Evolutionary conservation across 2,113 vertebrate species (phyloP).

Genomic region (Balaeniceps rex): DNA sequence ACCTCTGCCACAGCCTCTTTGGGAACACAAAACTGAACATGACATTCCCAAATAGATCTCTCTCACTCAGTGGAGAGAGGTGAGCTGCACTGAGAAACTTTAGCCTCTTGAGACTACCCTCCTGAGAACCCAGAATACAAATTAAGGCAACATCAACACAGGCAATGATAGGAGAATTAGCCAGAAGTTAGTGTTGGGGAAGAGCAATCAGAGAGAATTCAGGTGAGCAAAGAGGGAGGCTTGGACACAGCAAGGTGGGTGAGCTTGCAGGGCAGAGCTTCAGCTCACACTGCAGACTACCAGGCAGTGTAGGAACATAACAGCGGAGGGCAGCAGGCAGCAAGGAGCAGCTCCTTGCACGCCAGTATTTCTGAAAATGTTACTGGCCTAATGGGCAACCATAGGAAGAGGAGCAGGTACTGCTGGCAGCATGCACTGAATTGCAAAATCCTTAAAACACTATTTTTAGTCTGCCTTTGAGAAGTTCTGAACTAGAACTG

Average conservation of each 20-base stretch:
- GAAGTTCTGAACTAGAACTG: background rate
- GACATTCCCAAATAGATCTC: background rate
- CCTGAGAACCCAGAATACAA: background rate
- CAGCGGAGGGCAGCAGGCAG: background rate
- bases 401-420: background rate
- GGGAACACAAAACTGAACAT: background rate
- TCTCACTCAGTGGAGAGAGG: background rate
- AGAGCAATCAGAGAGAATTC: background rate
- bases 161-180: background rate
- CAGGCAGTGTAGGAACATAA: accelerated
- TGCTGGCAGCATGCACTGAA: background rate
- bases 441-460: background rate
- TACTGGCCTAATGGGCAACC: background rate
- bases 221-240: background rate
- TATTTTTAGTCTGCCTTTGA: background rate
- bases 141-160: background rate
- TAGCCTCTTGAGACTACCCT: background rate
- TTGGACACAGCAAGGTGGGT: background rate
- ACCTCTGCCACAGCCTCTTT: background rate
- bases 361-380: background rate
- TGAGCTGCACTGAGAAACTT: background rate
- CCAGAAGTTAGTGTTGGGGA: background rate
- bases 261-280: background rate
- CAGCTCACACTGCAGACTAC: background rate
- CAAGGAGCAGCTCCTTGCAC: background rate